Base-by-base conservation (phyloP, 2,113 vertebrate genomes). In the Raphicerus campestris region DNA sequence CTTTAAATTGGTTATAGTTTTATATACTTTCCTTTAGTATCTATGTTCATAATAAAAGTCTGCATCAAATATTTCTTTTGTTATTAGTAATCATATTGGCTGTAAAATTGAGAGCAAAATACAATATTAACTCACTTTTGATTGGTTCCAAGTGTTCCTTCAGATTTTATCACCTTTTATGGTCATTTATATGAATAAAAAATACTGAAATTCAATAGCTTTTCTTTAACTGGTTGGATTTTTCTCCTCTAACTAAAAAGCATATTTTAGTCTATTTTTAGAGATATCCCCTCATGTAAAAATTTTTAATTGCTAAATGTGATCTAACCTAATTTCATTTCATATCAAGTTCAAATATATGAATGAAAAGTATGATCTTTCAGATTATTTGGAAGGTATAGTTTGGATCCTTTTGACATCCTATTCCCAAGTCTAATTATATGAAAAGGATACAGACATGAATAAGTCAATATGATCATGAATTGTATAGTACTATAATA, bases 1-100 rank as follows among this genome's bases (percentile, higher is more conserved):
- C 28, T 60, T 95, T 92, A 89, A 96, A 93, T 20, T 42, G 53
- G 17, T 24, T 39, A 61, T 19, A 49, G 47, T 80, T 92, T 73
- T 49, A 87, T 30, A 93, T 81, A 66, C 19, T 39, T 83, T 53
- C 39, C 24, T 91, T 95, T 96, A 85, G 39, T 94, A 39, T 95
- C 51, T 47, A 53, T 56, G 61, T 56, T 89, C 55, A 92, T 92
- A 89, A 92, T 17, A 87, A 94, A 91, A 55, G 35, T 53, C 49
- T 70, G 32, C 89, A 32, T 61, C 61, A 93, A 89, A 61, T 26
- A 95, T 75, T 86, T 53, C 16, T 26, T 93, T 91, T 49, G 19
- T 32, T 94, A 83, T 78, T 75, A 90, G 42, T 93, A 96, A 97
- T 73, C 90, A 86, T 22, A 90, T 63, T 96, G 85, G 35, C 90